A percentile compares a stretch with the other conserved stretches of the same genome.
These are phyloP conservation scores for Tenthredo notha DNA, from an alignment of 2,888 invertebrate species.

Conservation along the genomic window DNA sequence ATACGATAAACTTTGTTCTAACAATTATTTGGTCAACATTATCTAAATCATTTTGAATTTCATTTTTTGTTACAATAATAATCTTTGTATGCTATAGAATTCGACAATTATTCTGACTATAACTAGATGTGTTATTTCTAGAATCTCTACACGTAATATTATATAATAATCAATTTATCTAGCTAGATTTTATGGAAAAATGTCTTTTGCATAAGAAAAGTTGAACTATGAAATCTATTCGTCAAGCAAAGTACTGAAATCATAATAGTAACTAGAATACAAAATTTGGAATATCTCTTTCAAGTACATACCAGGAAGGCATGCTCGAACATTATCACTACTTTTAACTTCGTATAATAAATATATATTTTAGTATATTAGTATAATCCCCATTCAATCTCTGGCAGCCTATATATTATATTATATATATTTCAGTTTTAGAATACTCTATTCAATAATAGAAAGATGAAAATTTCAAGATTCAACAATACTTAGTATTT, in stretches of 20 bases:
- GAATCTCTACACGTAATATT: constrained; percentile 24
- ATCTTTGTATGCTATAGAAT: constrained; percentile 28
- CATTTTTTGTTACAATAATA: constrained; percentile 10
- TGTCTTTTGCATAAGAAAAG: constrained; percentile 37
- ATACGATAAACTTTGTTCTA: constrained; percentile 43
- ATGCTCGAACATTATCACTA: constrained; percentile 28
- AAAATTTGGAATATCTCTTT: constrained; percentile 38
- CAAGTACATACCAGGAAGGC: constrained; percentile 12
- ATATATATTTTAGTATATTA: constrained; percentile 30
- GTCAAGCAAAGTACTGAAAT: constrained; percentile 15
- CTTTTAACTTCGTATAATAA: constrained; percentile 45
- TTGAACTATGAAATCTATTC: constrained; percentile 35
- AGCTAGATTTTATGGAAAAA: constrained; percentile 24
- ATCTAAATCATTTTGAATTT: constrained; percentile 37
- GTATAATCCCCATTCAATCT: constrained; percentile 23
- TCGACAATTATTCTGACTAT: constrained; percentile 27
- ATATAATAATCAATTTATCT: constrained; percentile 17
- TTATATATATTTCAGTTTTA: constrained; percentile 9
- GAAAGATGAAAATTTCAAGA: constrained; percentile 45
- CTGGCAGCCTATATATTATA: constrained; percentile 7
- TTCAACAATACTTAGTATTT: constrained; percentile 36
- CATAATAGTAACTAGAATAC: constrained; percentile 12
- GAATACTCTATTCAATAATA: constrained; percentile 39
- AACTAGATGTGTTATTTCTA: constrained; percentile 16
- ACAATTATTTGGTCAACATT: constrained; percentile 47